These are phyloP conservation scores for Scalopus aquaticus DNA, from an alignment of 2,113 vertebrate species.

Conservation along the genomic window DNA sequence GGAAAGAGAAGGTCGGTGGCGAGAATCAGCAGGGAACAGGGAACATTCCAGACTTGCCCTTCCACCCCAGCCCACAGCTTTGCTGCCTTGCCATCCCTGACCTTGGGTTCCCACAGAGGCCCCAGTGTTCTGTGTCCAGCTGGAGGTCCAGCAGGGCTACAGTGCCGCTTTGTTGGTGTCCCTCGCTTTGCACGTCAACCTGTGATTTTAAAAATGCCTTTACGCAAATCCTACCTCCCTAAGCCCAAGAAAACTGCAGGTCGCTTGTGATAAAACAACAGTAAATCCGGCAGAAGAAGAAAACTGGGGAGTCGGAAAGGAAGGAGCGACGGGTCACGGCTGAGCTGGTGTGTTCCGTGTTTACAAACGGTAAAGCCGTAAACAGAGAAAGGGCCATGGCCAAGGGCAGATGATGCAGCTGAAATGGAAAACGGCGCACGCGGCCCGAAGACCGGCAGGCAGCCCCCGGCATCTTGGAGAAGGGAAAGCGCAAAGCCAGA, in stretches of 20 bases:
- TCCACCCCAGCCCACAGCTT: not conserved
- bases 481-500: no score
- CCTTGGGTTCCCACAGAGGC: not conserved
- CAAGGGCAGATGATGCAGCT: not conserved
- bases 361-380: no score
- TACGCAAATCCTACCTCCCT: not conserved
- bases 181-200: not conserved
- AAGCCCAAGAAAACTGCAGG: not conserved
- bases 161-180: not conserved
- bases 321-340: not conserved
- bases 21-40: accelerated
- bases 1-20: not conserved
- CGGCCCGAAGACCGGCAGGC: not conserved
- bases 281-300: not conserved
- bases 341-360: no score
- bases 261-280: not conserved
- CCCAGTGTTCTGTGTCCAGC: not conserved
- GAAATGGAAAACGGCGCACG: accelerated
- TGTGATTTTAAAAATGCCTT: not conserved
- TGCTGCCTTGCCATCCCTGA: not conserved
- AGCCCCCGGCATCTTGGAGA: no score
- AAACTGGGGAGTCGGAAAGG: not conserved
- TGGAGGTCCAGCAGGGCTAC: not conserved
- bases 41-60: no score
- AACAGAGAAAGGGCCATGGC: not conserved